A percentile compares a stretch with the other conserved stretches of the same genome.
phyloP scores from a whole-genome alignment of 2,113 vertebrate species.

The Psophia crepitans region DNA sequence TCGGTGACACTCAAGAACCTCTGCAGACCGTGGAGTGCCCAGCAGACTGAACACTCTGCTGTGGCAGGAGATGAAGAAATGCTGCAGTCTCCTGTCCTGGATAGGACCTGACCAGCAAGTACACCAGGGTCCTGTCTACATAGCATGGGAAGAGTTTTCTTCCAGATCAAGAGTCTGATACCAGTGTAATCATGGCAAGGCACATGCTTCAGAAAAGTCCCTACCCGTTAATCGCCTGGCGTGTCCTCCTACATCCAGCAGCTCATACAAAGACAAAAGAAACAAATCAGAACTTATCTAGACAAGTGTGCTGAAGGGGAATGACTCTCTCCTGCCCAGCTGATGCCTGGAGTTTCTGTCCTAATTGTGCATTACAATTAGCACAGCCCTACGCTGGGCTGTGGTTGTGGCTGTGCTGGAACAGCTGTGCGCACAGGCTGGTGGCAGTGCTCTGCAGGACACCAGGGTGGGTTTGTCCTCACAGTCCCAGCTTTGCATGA shows the following conservation, averaged over 20 bases:
- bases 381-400: rapidly evolving
- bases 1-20: background rate
- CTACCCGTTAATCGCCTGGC: background rate
- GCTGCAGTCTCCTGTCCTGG: background rate
- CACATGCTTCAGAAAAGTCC: background rate
- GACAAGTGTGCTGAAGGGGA: background rate
- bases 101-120: background rate
- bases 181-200: background rate
- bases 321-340: background rate
- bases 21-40: background rate
- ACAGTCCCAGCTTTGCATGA: background rate
- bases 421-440: background rate
- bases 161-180: background rate
- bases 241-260: background rate
- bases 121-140: background rate
- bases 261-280: background rate
- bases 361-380: too few species aligned
- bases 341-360: background rate
- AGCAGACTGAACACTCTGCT: background rate
- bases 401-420: background rate
- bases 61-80: background rate
- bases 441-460: background rate
- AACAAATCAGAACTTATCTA: background rate
- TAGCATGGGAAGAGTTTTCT: background rate
- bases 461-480: rapidly evolving